phyloP scores from a whole-genome alignment of 2,113 vertebrate genomes.

The Regulus satrapa region DNA sequence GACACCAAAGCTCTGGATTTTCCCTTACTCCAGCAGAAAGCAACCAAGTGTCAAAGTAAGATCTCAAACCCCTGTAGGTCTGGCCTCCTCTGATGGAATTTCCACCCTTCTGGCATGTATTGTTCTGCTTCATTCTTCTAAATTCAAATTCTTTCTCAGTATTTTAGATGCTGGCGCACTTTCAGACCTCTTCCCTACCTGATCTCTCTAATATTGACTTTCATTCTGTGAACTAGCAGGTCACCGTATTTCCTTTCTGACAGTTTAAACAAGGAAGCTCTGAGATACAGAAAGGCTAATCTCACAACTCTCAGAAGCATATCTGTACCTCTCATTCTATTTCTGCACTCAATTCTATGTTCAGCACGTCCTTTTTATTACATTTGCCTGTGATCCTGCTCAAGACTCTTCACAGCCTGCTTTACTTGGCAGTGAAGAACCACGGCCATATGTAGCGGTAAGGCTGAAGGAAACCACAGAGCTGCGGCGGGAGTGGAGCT shows the following conservation, averaged over 20 bases:
- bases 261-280: background rate
- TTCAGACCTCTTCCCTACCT: background rate
- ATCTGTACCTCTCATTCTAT: background rate
- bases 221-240: background rate
- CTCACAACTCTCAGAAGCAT: background rate
- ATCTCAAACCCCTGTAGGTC: background rate
- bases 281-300: background rate
- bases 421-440: background rate
- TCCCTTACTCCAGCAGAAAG: background rate
- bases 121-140: background rate
- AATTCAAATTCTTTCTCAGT: background rate
- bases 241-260: background rate
- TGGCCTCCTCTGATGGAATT: background rate
- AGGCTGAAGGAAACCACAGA: background rate
- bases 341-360: background rate
- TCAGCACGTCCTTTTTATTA: background rate
- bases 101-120: background rate
- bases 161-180: background rate
- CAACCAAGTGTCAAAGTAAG: background rate
- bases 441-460: rapidly evolving
- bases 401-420: background rate
- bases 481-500: background rate
- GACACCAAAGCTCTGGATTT: background rate
- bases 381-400: background rate
- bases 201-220: background rate